Conservation (phyloP, 2,888 invertebrate species). For the Aplocera efformata region DNA sequence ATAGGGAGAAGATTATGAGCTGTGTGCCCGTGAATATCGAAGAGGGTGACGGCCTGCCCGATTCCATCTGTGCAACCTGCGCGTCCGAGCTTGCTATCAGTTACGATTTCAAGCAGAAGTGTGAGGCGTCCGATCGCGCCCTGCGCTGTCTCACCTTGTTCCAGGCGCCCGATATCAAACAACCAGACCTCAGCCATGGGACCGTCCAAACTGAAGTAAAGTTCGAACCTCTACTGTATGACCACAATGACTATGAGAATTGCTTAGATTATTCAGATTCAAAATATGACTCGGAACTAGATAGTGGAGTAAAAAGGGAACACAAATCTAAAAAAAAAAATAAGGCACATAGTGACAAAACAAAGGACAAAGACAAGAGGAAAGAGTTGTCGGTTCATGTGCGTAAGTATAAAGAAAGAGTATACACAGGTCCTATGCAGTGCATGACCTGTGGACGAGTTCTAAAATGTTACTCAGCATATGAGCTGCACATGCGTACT, state of each 20-base stretch:
- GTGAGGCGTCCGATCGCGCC: constrained; percentile 17
- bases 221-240: constrained; percentile 26
- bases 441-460: constrained; percentile 21
- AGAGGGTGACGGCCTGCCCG: constrained; percentile 61
- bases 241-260: constrained; percentile 1
- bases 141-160: constrained; percentile 44
- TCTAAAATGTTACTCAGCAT: constrained; percentile 20
- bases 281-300: constrained; percentile 2
- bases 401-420: constrained; percentile 17
- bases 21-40: constrained; percentile 52
- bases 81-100: constrained; percentile 47
- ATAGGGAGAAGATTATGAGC: constrained; percentile 55
- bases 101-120: constrained; percentile 48
- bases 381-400: constrained; percentile 12
- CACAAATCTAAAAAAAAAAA: neutral
- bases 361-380: neutral
- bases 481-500: constrained; percentile 20
- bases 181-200: neutral
- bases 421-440: constrained; percentile 21
- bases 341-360: too few relatives aligned
- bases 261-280: constrained; percentile 2
- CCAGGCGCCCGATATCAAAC: constrained; percentile 9
- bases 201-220: constrained; percentile 34
- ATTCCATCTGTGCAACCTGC: constrained; percentile 55
- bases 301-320: constrained; percentile 2